These are phyloP conservation scores for Pogonomyrmex barbatus DNA, from an alignment of 1,140 invertebrate species.

Conservation along the genomic window DNA sequence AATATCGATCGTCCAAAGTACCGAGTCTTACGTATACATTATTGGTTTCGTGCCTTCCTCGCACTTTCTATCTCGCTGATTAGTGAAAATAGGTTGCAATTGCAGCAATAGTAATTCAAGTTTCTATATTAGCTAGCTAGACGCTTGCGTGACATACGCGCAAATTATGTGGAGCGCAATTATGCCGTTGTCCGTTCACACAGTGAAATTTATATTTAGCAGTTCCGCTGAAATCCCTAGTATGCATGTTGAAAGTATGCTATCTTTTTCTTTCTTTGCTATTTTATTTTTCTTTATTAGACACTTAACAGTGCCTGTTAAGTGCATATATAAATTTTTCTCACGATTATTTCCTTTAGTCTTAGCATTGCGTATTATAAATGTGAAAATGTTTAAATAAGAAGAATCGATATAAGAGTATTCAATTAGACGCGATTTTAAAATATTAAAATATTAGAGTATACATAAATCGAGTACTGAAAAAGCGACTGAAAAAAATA, in stretches of 20 bases:
- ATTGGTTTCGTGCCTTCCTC: background rate
- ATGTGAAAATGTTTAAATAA: background rate
- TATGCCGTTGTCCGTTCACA: constrained; percentile 38
- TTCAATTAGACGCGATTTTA: background rate
- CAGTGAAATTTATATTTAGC: constrained; percentile 71
- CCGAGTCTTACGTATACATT: background rate
- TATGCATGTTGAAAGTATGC: constrained; percentile 59
- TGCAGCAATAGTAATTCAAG: constrained; percentile 46
- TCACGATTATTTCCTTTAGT: constrained; percentile 19
- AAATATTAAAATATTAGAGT: background rate
- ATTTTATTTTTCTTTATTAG: constrained; percentile 48
- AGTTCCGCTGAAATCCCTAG: constrained; percentile 48
- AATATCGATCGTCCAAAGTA: constrained; percentile 3
- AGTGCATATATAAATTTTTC: constrained; percentile 27
- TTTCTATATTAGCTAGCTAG: constrained; percentile 26
- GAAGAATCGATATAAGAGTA: background rate
- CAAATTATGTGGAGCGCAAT: constrained; percentile 31
- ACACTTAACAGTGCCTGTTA: constrained; percentile 16
- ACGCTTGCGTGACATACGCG: constrained; percentile 45
- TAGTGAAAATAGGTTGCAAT: constrained; percentile 57
- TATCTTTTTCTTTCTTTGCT: constrained; percentile 50
- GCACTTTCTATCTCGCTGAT: constrained; percentile 29
- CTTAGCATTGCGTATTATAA: background rate
- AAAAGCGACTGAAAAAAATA: background rate
- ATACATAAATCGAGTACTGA: background rate